phyloP scores from a whole-genome alignment of 2,797 vertebrate genomes.

The Coranthus polyacanthus region DNA sequence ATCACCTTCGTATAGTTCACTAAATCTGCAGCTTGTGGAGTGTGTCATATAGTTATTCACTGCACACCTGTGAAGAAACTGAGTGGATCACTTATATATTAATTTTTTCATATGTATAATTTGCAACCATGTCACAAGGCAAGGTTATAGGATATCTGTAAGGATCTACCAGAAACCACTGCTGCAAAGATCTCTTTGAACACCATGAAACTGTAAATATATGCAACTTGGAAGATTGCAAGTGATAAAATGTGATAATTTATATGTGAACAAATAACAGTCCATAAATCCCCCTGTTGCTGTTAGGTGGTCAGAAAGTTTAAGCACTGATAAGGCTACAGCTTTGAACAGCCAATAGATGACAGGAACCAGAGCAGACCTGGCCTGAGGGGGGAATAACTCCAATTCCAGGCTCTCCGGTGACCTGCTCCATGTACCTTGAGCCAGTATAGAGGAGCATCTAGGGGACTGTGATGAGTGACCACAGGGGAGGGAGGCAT shows the following conservation, averaged over 20 bases:
- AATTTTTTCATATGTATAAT: background rate
- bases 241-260: background rate
- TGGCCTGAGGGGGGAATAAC: conserved; percentile 86
- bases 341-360: conserved; percentile 31
- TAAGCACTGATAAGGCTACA: conserved; percentile 35
- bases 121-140: background rate
- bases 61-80: background rate
- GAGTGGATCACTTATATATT: background rate
- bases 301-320: conserved; percentile 25
- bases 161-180: background rate
- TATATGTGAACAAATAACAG: background rate
- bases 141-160: conserved; percentile 7
- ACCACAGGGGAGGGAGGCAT: conserved; percentile 78
- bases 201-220: background rate
- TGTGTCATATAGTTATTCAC: background rate
- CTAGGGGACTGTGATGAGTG: conserved; percentile 74
- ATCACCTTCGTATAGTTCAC: background rate
- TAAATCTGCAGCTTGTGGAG: conserved; percentile 2
- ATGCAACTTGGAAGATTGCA: background rate
- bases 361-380: conserved; percentile 74
- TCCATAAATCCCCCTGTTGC: background rate
- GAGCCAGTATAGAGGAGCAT: conserved; percentile 64
- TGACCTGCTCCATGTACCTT: conserved; percentile 84
- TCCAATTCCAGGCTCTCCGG: conserved; percentile 85
- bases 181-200: background rate